phyloP scores from a whole-genome alignment of 2,888 invertebrate species.

The Eueremaeus valkanovi region DNA sequence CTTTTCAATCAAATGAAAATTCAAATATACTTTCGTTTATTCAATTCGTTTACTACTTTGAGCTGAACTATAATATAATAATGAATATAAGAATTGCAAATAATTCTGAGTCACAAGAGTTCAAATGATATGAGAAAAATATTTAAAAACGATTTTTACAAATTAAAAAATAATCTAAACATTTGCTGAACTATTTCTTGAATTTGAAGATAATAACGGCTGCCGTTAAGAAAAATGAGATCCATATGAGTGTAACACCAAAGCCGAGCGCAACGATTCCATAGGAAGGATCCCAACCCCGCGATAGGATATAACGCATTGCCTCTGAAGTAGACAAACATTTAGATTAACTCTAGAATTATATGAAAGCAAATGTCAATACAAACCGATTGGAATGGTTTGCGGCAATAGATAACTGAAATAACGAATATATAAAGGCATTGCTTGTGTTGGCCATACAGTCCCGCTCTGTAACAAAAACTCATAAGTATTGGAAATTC shows the following conservation, averaged over 20 bases:
- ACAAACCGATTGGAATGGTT: conserved; percentile 67
- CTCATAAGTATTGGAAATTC: too few relatives aligned
- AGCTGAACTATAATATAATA: too few relatives aligned
- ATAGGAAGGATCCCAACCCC: conserved; percentile 66
- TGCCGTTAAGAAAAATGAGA: conserved; percentile 53
- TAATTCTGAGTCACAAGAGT: too few relatives aligned
- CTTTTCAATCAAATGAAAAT: too few relatives aligned
- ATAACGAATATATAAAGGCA: conserved; percentile 74
- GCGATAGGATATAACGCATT: conserved; percentile 68
- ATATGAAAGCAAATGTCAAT: background rate
- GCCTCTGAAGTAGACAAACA: conserved; percentile 3
- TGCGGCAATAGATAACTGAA: conserved; percentile 71
- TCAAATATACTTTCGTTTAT: too few relatives aligned
- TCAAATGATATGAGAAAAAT: background rate
- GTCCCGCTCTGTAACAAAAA: conserved; percentile 67
- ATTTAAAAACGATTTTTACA: background rate
- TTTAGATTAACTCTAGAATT: background rate
- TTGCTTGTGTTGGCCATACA: conserved; percentile 94
- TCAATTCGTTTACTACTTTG: too few relatives aligned
- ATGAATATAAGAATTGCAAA: too few relatives aligned
- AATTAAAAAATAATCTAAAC: conserved; percentile 1
- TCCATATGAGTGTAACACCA: conserved; percentile 72
- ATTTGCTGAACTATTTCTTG: conserved; percentile 12
- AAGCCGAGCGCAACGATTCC: conserved; percentile 69
- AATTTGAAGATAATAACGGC: conserved; percentile 40